A percentile compares a stretch with the other conserved stretches of the same genome.
Conservation (phyloP, 2,888 invertebrate species). For the Chromoteleia sp. region DNA sequence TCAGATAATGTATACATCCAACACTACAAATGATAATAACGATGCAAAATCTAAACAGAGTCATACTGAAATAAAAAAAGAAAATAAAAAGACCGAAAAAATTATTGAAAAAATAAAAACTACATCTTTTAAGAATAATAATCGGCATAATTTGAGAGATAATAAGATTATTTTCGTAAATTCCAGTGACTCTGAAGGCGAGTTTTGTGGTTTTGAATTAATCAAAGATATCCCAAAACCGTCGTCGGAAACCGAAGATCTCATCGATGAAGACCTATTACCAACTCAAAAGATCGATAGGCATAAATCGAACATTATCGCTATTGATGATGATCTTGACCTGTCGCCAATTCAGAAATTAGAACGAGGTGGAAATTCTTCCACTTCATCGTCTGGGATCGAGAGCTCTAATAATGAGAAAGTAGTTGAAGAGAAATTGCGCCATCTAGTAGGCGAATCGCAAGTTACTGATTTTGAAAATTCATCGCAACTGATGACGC, state of each 20-base stretch:
- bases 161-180: slow-evolving; percentile 3
- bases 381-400: slow-evolving; percentile 7
- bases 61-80: too few species aligned
- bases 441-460: slow-evolving; percentile 14
- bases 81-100: not conserved
- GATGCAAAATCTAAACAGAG: too few species aligned
- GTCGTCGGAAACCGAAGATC: not conserved
- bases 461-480: not conserved
- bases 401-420: not conserved
- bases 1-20: too few species aligned
- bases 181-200: slow-evolving; percentile 22
- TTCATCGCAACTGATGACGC: slow-evolving; percentile 27
- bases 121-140: too few species aligned
- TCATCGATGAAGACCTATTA: not conserved
- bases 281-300: slow-evolving; percentile 24
- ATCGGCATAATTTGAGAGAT: not conserved
- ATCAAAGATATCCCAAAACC: not conserved
- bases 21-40: too few species aligned
- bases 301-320: not conserved
- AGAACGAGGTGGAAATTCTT: not conserved
- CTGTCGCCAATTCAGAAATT: slow-evolving; percentile 21
- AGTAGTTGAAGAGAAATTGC: slow-evolving; percentile 24
- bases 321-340: slow-evolving; percentile 10
- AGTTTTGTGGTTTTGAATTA: slow-evolving; percentile 20
- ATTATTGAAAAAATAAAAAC: not conserved